Percentiles rank a stretch among this genome's conserved stretches.
These are phyloP conservation scores for Tragelaphus imberbis DNA, from an alignment of 2,113 vertebrate genomes.

Conservation along the genomic window DNA sequence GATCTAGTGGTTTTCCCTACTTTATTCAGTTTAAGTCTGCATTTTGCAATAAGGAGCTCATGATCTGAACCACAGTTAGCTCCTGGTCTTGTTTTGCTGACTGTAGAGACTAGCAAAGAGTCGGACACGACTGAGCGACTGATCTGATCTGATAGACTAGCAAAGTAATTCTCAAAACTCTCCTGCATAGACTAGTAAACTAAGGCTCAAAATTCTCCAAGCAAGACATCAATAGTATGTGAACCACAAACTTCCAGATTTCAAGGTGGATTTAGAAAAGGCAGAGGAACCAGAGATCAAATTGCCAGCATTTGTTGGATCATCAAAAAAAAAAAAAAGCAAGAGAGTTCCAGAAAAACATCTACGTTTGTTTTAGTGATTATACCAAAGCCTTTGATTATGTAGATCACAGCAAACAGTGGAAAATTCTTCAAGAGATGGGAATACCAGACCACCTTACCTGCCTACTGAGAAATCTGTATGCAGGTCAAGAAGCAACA, in stretches of 20 bases:
- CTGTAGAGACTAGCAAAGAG: not conserved
- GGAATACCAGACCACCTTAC: not conserved
- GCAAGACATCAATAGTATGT: not conserved
- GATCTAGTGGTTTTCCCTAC: not conserved
- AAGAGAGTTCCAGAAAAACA: not conserved
- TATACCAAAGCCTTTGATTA: not conserved
- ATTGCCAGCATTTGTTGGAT: not conserved
- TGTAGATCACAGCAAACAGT: not conserved
- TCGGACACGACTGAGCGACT: too few relatives aligned
- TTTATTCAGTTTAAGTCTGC: not conserved
- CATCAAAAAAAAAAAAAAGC: not conserved
- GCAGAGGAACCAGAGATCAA: not conserved
- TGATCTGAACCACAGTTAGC: not conserved
- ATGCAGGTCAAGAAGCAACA: not conserved
- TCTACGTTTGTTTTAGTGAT: not conserved
- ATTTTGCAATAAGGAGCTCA: not conserved
- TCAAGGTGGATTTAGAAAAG: not conserved
- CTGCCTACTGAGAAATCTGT: not conserved
- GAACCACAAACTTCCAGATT: not conserved
- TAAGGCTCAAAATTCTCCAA: not conserved
- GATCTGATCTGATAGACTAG: not conserved
- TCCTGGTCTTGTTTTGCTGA: not conserved
- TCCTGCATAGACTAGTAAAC: not conserved
- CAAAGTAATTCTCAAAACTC: not conserved
- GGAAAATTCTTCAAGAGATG: not conserved